These are phyloP conservation scores for Phoeniculus purpureus DNA, from an alignment of 2,797 vertebrate species.

Conservation along the genomic window DNA sequence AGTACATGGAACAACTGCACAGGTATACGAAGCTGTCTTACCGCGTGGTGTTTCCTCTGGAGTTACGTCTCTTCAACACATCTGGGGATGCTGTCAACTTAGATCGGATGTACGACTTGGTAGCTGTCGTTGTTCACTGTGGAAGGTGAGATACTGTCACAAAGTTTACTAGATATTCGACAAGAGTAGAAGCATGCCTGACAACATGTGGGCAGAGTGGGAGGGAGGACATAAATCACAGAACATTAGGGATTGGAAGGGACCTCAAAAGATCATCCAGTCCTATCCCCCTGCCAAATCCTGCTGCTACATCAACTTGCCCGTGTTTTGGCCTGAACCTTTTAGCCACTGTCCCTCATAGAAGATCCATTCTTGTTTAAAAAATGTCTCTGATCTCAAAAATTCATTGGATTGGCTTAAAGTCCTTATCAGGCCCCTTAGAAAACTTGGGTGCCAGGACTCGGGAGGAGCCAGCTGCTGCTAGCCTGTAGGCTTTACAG, in stretches of 20 bases:
- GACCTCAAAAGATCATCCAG: too few relatives aligned
- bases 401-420: neutral
- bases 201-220: neutral
- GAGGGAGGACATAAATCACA: neutral
- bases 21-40: constrained; percentile 98
- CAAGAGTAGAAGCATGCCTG: neutral
- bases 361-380: neutral
- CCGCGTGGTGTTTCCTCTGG: constrained; percentile 93
- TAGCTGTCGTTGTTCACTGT: constrained; percentile 96
- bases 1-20: constrained; percentile 98
- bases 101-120: constrained; percentile 96
- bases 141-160: constrained; percentile 83
- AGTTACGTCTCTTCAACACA: constrained; percentile 96
- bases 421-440: neutral
- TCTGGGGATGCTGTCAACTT: constrained; percentile 92
- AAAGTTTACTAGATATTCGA: neutral
- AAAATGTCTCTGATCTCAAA: neutral
- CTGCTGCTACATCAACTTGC: neutral
- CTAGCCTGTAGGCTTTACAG: neutral
- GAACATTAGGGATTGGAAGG: too few relatives aligned
- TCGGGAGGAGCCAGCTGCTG: neutral
- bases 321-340: neutral
- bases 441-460: neutral
- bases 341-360: neutral
- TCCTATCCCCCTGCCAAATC: neutral